These are phyloP conservation scores for Heliangelus exortis DNA, from an alignment of 2,797 vertebrate genomes.

Conservation along the genomic window DNA sequence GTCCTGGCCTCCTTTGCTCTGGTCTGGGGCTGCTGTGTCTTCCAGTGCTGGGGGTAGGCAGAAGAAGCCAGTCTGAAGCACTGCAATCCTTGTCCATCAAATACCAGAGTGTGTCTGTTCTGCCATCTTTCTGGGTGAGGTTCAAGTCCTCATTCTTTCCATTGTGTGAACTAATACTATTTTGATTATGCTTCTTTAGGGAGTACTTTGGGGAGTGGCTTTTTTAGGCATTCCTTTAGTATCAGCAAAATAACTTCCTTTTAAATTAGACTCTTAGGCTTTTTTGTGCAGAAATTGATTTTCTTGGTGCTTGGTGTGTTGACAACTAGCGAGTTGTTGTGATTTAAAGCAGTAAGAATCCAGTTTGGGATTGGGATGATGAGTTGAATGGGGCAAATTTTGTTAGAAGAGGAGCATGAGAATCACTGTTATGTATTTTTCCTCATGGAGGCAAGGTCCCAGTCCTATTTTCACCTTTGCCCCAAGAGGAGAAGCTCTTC, in stretches of 20 bases:
- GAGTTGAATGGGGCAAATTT: neutral
- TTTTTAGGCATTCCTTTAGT: slow-evolving; percentile 42
- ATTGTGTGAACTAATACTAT: slow-evolving; percentile 30
- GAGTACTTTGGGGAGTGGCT: slow-evolving; percentile 61
- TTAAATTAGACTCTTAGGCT: neutral
- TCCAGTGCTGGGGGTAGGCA: neutral
- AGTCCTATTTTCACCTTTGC: neutral
- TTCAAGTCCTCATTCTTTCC: slow-evolving; percentile 62
- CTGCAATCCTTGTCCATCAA: neutral
- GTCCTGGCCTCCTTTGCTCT: neutral
- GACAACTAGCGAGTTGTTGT: neutral
- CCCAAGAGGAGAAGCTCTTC: neutral
- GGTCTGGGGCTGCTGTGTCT: neutral
- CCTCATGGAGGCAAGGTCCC: fast-evolving
- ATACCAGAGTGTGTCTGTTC: neutral
- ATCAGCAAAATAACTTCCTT: slow-evolving; percentile 6
- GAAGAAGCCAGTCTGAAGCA: neutral
- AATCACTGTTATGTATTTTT: neutral
- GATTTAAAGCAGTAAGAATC: neutral
- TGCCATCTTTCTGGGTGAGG: slow-evolving; percentile 55
- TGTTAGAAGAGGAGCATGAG: neutral
- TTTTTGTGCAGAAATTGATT: neutral
- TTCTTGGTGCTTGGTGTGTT: neutral
- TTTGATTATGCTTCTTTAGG: neutral
- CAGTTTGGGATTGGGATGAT: fast-evolving